Evolutionary conservation across 2,797 vertebrate species (phyloP).

Genomic region (Otolemur crassicaudatus): DNA sequence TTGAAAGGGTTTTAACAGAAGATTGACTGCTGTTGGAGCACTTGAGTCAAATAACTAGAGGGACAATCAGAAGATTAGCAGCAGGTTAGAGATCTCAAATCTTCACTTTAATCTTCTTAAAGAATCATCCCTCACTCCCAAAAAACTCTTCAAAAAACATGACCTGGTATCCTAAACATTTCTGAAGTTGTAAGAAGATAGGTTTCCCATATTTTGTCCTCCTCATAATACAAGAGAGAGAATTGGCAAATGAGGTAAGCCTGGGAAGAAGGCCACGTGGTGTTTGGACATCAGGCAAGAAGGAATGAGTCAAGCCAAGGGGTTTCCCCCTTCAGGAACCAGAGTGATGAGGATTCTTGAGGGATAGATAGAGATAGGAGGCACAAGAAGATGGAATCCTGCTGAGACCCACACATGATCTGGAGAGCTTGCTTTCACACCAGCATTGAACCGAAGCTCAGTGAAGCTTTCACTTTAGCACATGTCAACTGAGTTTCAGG

Average conservation of each 20-base stretch:
- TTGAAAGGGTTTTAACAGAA: not conserved
- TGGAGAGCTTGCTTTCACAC: slow-evolving; percentile 67
- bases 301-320: slow-evolving; percentile 37
- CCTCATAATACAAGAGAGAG: slow-evolving; percentile 35
- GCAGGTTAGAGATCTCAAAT: not conserved
- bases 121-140: not conserved
- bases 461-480: slow-evolving; percentile 58
- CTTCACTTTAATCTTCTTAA: not conserved
- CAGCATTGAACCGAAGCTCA: slow-evolving; percentile 60
- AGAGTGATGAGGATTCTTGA: not conserved
- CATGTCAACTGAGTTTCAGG: slow-evolving; percentile 65
- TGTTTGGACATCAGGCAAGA: slow-evolving; percentile 1
- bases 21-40: not conserved
- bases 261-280: slow-evolving; percentile 71
- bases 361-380: not conserved
- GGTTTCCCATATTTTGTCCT: slow-evolving; percentile 27
- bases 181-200: slow-evolving; percentile 16
- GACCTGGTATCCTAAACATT: not conserved
- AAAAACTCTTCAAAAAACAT: not conserved
- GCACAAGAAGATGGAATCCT: slow-evolving; percentile 44
- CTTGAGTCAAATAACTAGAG: not conserved
- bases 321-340: slow-evolving; percentile 1
- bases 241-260: slow-evolving; percentile 36
- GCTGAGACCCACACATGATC: slow-evolving; percentile 60
- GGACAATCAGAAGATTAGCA: not conserved